Base-by-base conservation (phyloP, 30 jellyfish, hydroid and myxozoan genomes). In the Aurelia aurita complex sp. Pacific region DNA sequence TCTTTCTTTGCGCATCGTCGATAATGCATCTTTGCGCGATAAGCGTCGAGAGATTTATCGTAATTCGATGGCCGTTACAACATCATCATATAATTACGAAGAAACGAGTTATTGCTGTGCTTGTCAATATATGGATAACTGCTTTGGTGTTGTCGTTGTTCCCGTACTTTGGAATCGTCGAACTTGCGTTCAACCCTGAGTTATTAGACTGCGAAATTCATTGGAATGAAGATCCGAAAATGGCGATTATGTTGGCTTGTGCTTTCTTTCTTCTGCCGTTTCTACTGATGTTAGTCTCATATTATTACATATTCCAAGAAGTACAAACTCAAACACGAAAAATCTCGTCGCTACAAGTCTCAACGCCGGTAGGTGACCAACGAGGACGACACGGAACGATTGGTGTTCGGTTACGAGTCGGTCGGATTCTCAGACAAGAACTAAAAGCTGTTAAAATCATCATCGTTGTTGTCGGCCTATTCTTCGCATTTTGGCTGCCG, bases 401-500 rank as follows among this genome's bases (percentile, higher is more conserved):
- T 12, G 76, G 70, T 61, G 43, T 89, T 3, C 53, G 79, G 70
- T 14, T 77, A 1, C 96, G 89, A 18, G 55, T 35, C 29, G 66
- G 64, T 15, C 86, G 74, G 61, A 80, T 67, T 34, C 64, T 92
- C 15, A 83, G 87, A 42, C 90, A 74, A 64, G 98, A 92, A 80
- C 66, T 75, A 79, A 92, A 82, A 74, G 98, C 98, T 42, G 95
- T 85, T 18, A 92, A 92, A 74, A 83, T 74, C 46, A 85, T 92
- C 74, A 70, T 86, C 53, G 97, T 92, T 38, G 98, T 92, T 4
- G 78, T 92, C 23, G 98, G 98, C 32, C n/a, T 79, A 29, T 92
- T 92, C 62, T 92, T 85, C 76, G 87, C 77, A 36, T 75, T 86
- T 35, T 92, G 98, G 98, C 33, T 81, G 80, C 98, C 98, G 17